Conservation (phyloP, 1,140 invertebrate genomes). For the Drosophila biarmipes region DNA sequence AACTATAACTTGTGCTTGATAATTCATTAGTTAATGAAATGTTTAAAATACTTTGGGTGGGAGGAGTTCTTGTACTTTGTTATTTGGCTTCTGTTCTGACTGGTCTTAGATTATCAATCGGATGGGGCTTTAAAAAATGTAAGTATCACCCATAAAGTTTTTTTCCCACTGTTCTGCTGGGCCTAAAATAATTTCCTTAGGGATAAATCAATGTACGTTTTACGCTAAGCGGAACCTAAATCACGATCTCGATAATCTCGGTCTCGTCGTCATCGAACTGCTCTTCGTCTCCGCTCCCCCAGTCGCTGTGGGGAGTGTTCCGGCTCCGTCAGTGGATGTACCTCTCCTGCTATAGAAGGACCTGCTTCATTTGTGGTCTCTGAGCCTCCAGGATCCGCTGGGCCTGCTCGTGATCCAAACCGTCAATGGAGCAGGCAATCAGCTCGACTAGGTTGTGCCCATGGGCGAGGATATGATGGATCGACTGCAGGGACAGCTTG, state of each 20-base stretch:
- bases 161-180: constrained; percentile 22
- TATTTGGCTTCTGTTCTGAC: constrained; percentile 55
- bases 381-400: constrained; percentile 37
- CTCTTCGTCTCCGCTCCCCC: constrained; percentile 42
- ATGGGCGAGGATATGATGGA: constrained; percentile 54
- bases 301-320: constrained; percentile 31
- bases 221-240: constrained; percentile 41
- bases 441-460: constrained; percentile 54
- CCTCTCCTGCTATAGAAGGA: constrained; percentile 74
- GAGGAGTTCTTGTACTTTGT: constrained; percentile 50
- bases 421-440: constrained; percentile 69
- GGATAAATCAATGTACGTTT: constrained; percentile 20
- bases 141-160: constrained; percentile 54
- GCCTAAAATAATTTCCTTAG: not conserved
- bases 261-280: constrained; percentile 36
- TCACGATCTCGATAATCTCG: constrained; percentile 55
- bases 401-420: constrained; percentile 50
- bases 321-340: constrained; percentile 68
- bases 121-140: constrained; percentile 24
- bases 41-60: constrained; percentile 29
- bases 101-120: constrained; percentile 13
- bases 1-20: constrained; percentile 14
- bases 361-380: constrained; percentile 58
- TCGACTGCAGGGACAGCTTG: constrained; percentile 45
- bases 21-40: constrained; percentile 21